Conservation (phyloP, 2,113 vertebrate species). For the Hypomesus transpacificus region DNA sequence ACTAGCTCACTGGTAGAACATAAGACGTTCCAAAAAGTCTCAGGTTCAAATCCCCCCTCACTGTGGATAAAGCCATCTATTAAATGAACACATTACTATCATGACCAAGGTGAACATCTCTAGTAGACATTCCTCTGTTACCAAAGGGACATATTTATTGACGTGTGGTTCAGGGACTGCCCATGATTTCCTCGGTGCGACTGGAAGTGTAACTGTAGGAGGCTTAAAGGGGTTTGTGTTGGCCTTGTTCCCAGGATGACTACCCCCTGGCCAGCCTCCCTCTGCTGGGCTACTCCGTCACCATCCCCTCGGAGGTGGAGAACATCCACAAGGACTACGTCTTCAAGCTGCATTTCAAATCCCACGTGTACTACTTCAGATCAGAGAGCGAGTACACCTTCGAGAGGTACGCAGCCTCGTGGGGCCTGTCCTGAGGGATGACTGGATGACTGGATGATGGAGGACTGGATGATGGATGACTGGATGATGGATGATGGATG, state of each 20-base stretch:
- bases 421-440: background rate
- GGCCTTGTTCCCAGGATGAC: conserved; percentile 79
- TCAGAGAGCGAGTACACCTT: conserved; percentile 96
- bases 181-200: too few species aligned
- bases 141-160: too few species aligned
- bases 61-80: too few species aligned
- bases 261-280: conserved; percentile 96
- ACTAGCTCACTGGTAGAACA: too few species aligned
- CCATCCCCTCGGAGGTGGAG: conserved; percentile 87
- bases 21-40: too few species aligned
- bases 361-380: conserved; percentile 97
- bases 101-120: too few species aligned
- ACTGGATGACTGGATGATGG: background rate
- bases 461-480: too few species aligned
- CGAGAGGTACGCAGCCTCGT: conserved; percentile 76
- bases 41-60: too few species aligned
- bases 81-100: too few species aligned
- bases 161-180: too few species aligned
- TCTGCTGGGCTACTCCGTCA: conserved; percentile 92
- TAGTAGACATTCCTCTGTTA: too few species aligned
- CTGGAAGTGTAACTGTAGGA: too few species aligned
- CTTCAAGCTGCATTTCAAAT: conserved; percentile 99
- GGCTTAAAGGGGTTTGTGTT: background rate
- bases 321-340: conserved; percentile 98
- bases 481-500: background rate